Base-by-base conservation (phyloP, 1,140 invertebrate species). In the Drosophila repleta region DNA sequence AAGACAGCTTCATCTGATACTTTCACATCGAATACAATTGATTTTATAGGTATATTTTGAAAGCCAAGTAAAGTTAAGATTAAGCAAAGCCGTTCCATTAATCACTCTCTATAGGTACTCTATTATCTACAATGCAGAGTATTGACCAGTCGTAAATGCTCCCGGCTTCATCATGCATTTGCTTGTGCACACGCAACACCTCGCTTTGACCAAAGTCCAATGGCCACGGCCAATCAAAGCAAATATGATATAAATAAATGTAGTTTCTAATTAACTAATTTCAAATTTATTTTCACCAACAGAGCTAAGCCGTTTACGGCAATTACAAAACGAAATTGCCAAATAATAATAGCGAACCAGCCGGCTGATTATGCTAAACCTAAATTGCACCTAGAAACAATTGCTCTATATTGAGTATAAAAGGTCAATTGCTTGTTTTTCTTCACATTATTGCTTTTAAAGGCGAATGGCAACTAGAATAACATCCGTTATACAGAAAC, bases 181-280 rank as follows among this genome's bases (percentile, higher is more conserved):
- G 69, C 58, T 58, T 61, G 57, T 60, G 41, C 57, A 57, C 46
- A 20, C 52, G 39, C 43, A 21, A 43, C 53, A 58, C 57, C 24
- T 17, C 3, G 21, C 63, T 51, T 49, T 52, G 63, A 67, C 48
- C 73, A 37, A 60, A 43, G 5, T 57, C 29, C 52, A 24, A 35
- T 39, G 37, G 37, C 49, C 48, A 29, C 13, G 20, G 61, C 41
- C 53, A 67, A 72, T 73, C 71, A 55, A 21, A 48, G 60, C 63
- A 60, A 48, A 62, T 51, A 41, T 66, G 49, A 15, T 32, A 63
- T 60, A 63, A 53, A 61, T 58, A 58, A 35, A 58, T 79, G 29
- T 29, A 57, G 64, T 58, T 61, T 46, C 26, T 87, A 85, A 87
- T 85, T 82, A 74, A 75, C 82, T 81, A 71, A 85, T 81, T 87